Conservation (phyloP, 2,888 invertebrate species). For the Pheosia tremula region DNA sequence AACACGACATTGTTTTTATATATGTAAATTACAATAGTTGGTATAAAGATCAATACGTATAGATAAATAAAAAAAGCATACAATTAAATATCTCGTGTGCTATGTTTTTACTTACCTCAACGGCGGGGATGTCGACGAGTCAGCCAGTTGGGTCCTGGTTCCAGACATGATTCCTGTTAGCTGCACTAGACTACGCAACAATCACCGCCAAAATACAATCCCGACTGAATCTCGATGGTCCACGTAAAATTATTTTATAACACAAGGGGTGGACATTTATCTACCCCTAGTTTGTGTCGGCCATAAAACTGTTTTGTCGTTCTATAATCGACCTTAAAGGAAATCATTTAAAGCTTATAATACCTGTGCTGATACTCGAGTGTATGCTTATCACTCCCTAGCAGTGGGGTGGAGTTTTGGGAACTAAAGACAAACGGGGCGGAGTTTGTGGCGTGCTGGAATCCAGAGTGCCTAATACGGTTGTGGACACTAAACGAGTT, state of each 20-base stretch:
- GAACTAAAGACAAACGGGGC: conserved; percentile 53
- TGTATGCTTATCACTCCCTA: conserved; percentile 46
- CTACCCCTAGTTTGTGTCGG: conserved; percentile 32
- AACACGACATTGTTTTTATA: too few relatives aligned
- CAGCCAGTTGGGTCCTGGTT: conserved; percentile 86
- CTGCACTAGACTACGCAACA: conserved; percentile 23
- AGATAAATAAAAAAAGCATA: background rate
- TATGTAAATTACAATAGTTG: background rate
- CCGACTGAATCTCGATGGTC: conserved; percentile 48
- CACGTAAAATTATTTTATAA: conserved; percentile 66
- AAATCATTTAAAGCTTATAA: conserved; percentile 42
- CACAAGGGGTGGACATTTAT: conserved; percentile 55
- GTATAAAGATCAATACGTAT: background rate
- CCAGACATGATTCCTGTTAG: conserved; percentile 57
- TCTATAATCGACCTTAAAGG: conserved; percentile 25
- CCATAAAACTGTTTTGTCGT: conserved; percentile 1
- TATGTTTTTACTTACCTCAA: conserved; percentile 79
- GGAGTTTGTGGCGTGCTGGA: conserved; percentile 38
- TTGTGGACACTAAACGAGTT: too few relatives aligned
- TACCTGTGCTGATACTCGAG: conserved; percentile 21
- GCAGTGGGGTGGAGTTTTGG: conserved; percentile 59
- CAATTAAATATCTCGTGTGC: background rate
- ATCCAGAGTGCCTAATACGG: background rate
- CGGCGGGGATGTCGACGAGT: conserved; percentile 88
- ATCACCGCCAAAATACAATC: conserved; percentile 34